A percentile compares a stretch with the other conserved stretches of the same genome.
These are phyloP conservation scores for Cheilosia urbana DNA, from an alignment of 2,888 invertebrate genomes.

Conservation along the genomic window DNA sequence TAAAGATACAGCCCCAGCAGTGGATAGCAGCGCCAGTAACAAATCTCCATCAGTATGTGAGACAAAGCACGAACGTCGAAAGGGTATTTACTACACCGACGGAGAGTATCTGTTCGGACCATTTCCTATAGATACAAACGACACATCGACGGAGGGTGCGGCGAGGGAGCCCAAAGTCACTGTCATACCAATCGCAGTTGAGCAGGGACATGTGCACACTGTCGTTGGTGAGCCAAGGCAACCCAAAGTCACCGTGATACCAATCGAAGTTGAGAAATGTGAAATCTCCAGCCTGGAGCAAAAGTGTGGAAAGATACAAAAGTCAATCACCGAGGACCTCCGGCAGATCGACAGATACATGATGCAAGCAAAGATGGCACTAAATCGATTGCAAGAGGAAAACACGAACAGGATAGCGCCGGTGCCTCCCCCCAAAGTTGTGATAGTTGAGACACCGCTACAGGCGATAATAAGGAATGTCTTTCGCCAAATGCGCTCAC, in stretches of 20 bases:
- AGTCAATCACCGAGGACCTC: slow-evolving; percentile 82
- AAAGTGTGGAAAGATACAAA: slow-evolving; percentile 82
- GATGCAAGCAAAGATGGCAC: slow-evolving; percentile 81
- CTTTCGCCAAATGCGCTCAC: slow-evolving; percentile 77
- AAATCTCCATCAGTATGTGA: slow-evolving; percentile 66
- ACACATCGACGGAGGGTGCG: slow-evolving; percentile 10
- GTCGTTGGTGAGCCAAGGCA: slow-evolving; percentile 1
- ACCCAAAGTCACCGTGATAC: slow-evolving; percentile 68
- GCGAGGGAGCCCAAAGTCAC: slow-evolving; percentile 23
- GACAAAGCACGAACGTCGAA: slow-evolving; percentile 72
- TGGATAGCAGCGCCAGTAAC: slow-evolving; percentile 43
- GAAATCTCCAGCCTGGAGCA: slow-evolving; percentile 80
- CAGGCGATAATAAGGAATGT: slow-evolving; percentile 80
- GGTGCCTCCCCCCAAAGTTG: slow-evolving; percentile 72
- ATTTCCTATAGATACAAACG: slow-evolving; percentile 58
- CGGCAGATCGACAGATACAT: slow-evolving; percentile 82
- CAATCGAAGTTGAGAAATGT: slow-evolving; percentile 65
- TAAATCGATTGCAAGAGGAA: slow-evolving; percentile 77
- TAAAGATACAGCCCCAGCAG: slow-evolving; percentile 36
- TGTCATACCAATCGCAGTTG: slow-evolving; percentile 5
- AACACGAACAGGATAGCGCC: slow-evolving; percentile 67
- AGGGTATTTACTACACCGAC: slow-evolving; percentile 79
- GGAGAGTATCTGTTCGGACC: slow-evolving; percentile 79
- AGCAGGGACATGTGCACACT: not conserved
- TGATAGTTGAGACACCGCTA: slow-evolving; percentile 79